Percentiles rank a stretch among this genome's conserved stretches.
Evolutionary conservation across 1,140 invertebrate species (phyloP).

Genomic region (Coboldia fuscipes): DNA sequence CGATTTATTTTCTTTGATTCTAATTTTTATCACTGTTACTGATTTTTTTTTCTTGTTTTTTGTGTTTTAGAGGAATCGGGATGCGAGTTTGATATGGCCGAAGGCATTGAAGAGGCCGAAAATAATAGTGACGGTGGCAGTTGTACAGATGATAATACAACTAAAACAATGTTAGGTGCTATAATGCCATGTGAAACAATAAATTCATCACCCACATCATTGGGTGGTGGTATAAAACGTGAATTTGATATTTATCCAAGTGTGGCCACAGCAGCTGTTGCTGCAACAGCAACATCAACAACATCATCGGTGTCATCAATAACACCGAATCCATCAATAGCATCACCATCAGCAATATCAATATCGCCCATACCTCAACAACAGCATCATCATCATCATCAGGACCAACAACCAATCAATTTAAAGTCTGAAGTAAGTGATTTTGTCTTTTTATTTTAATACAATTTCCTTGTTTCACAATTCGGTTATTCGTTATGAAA

Average conservation of each 20-base stretch:
- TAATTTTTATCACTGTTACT: too few relatives aligned
- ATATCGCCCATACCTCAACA: background rate
- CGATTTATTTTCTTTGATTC: too few relatives aligned
- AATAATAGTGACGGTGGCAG: slow-evolving; percentile 4
- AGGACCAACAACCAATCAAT: background rate
- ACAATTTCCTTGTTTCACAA: too few relatives aligned
- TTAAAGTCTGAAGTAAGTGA: background rate
- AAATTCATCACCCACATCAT: slow-evolving; percentile 9
- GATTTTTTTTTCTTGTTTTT: background rate
- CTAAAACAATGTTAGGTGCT: slow-evolving; percentile 16
- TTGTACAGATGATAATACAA: slow-evolving; percentile 6
- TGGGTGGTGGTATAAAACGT: slow-evolving; percentile 15
- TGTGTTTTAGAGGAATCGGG: slow-evolving; percentile 1
- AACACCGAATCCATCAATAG: slow-evolving; percentile 7
- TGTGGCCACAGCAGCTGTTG: background rate
- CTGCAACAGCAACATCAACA: slow-evolving; percentile 1
- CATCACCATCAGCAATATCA: slow-evolving; percentile 6
- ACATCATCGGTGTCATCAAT: slow-evolving; percentile 12
- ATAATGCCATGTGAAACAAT: slow-evolving; percentile 18
- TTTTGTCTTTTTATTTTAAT: too few relatives aligned
- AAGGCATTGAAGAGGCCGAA: slow-evolving; percentile 20
- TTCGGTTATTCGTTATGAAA: too few relatives aligned
- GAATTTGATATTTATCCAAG: slow-evolving; percentile 11
- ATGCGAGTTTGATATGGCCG: slow-evolving; percentile 18
- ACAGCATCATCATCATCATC: background rate